Evolutionary conservation across 2,888 invertebrate species (phyloP).

Genomic region (Villa cingulata): DNA sequence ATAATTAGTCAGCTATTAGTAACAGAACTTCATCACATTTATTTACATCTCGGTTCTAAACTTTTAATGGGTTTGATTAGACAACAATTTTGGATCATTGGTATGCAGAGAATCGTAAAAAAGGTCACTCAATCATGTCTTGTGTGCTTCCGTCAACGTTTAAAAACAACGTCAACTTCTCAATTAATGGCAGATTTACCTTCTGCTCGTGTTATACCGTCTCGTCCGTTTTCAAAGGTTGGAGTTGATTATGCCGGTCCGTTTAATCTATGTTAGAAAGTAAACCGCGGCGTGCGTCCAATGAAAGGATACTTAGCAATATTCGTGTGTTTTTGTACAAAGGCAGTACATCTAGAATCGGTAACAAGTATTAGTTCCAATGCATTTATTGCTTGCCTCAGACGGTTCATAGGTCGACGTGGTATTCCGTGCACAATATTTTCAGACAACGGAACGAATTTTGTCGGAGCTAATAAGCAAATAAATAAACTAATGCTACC

Average conservation of each 20-base stretch:
- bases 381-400: constrained; percentile 1
- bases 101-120: too few relatives aligned
- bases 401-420: neutral
- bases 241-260: neutral
- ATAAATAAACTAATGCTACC: too few relatives aligned
- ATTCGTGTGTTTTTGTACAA: constrained; percentile 3
- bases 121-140: too few relatives aligned
- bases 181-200: neutral
- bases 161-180: too few relatives aligned
- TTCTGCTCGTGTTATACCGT: neutral
- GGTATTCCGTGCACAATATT: neutral
- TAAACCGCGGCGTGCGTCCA: neutral
- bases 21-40: too few relatives aligned
- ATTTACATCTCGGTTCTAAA: too few relatives aligned
- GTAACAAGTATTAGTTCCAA: neutral
- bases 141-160: too few relatives aligned
- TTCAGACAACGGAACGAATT: constrained; percentile 1
- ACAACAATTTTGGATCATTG: too few relatives aligned
- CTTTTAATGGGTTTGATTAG: too few relatives aligned
- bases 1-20: too few relatives aligned
- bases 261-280: too few relatives aligned
- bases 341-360: constrained; percentile 1
- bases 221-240: neutral
- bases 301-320: constrained; percentile 1
- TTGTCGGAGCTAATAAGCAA: constrained; percentile 5